These are phyloP conservation scores for Seira musarum DNA, from an alignment of 2,888 invertebrate species.

Conservation along the genomic window DNA sequence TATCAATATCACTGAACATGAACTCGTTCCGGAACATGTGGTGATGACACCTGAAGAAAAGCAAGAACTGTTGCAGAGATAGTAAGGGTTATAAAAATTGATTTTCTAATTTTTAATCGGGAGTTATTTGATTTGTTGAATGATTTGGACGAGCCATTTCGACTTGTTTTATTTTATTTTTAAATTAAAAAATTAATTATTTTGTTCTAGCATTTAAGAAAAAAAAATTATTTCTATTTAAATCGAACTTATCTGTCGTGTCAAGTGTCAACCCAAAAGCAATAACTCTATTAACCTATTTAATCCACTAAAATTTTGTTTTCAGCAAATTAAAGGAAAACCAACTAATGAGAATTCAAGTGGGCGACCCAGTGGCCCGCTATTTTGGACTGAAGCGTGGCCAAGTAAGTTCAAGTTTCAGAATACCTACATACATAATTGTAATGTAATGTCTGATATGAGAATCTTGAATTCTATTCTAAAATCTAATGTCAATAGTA, in stretches of 20 bases:
- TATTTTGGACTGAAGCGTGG: conserved; percentile 99
- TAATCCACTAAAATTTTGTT: not conserved
- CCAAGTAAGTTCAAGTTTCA: conserved; percentile 88
- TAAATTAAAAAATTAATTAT: not conserved
- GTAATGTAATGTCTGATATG: no score
- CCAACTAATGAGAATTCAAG: conserved; percentile 99
- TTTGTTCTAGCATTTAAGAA: not conserved
- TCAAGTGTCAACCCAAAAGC: no score
- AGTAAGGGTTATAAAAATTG: conserved; percentile 78
- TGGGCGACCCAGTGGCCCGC: conserved; percentile 97
- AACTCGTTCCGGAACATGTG: conserved; percentile 98
- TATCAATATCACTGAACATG: conserved; percentile 98
- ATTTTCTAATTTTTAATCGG: no score
- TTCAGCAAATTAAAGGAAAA: conserved; percentile 95
- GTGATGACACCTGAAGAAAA: conserved; percentile 99
- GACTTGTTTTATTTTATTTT: no score
- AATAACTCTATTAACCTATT: no score
- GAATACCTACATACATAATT: no score
- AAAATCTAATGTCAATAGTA: no score
- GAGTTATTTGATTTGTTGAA: no score
- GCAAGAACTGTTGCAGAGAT: conserved; percentile 93
- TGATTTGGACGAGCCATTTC: no score
- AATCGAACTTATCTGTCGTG: not conserved
- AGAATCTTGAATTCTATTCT: no score
- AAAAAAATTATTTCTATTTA: conserved; percentile 19